A percentile compares a stretch with the other conserved stretches of the same genome.
phyloP scores from a whole-genome alignment of 2,888 invertebrate genomes.

The Sinhomidia bicolor region DNA sequence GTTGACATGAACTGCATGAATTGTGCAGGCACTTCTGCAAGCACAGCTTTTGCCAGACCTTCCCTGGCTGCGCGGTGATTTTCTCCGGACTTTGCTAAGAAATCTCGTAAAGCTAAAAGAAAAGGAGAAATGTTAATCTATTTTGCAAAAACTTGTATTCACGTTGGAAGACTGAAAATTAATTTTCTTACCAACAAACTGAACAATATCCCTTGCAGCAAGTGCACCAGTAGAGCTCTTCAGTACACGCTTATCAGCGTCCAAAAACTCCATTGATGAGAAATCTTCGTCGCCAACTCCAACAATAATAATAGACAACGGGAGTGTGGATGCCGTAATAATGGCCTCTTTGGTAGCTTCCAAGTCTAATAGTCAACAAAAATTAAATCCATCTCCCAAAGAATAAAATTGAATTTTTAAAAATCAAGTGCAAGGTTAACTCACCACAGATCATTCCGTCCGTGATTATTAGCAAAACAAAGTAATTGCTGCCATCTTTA shows the following conservation, averaged over 20 bases:
- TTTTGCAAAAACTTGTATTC: not conserved
- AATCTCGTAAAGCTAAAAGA: constrained; percentile 75
- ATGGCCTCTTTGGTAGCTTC: constrained; percentile 81
- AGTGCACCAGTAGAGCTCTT: constrained; percentile 81
- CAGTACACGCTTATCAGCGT: constrained; percentile 83
- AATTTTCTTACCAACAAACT: constrained; percentile 82
- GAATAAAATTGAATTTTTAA: not conserved
- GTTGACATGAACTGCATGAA: constrained; percentile 83
- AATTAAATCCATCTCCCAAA: too few relatives aligned
- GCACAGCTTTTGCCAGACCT: constrained; percentile 84
- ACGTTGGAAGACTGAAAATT: too few relatives aligned
- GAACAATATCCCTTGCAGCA: constrained; percentile 85
- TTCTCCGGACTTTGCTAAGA: constrained; percentile 72
- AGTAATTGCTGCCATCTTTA: constrained; percentile 84
- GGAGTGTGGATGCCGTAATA: constrained; percentile 82
- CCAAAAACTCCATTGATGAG: constrained; percentile 85
- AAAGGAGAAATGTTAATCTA: too few relatives aligned
- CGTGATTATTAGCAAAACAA: constrained; percentile 85
- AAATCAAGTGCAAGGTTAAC: constrained; percentile 70
- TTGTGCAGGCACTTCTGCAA: constrained; percentile 84
- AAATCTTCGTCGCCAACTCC: constrained; percentile 86
- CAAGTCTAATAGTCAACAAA: constrained; percentile 72
- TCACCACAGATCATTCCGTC: constrained; percentile 84
- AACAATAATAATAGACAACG: constrained; percentile 84
- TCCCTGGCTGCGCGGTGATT: constrained; percentile 71